Evolutionary conservation across 2,888 invertebrate species (phyloP).

Genomic region (Morinoia aosen): DNA sequence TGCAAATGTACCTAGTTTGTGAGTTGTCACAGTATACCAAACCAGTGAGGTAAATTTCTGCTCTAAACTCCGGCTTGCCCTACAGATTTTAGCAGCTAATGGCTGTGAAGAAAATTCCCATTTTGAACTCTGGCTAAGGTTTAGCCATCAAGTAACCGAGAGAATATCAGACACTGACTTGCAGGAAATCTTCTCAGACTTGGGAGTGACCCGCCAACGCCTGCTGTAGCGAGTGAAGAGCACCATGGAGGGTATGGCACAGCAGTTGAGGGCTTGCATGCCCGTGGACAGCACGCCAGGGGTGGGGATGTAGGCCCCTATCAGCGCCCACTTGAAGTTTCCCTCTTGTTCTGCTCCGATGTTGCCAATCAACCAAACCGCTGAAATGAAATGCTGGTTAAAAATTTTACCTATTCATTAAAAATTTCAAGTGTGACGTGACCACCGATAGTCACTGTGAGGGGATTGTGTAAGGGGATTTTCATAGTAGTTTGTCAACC

Average conservation of each 20-base stretch:
- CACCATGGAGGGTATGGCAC: constrained; percentile 75
- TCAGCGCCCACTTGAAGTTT: constrained; percentile 78
- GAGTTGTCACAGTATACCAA: too few relatives aligned
- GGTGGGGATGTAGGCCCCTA: constrained; percentile 81
- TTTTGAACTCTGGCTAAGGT: too few relatives aligned
- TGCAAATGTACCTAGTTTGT: too few relatives aligned
- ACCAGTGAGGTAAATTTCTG: too few relatives aligned
- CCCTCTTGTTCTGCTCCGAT: constrained; percentile 86
- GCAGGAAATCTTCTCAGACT: constrained; percentile 72
- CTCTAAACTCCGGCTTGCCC: too few relatives aligned
- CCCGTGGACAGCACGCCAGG: constrained; percentile 74
- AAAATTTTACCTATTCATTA: constrained; percentile 6
- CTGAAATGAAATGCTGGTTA: constrained; percentile 74
- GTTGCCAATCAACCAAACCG: constrained; percentile 91
- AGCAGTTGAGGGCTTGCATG: constrained; percentile 57
- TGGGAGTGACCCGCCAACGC: constrained; percentile 82
- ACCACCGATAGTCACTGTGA: too few relatives aligned
- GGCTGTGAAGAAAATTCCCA: too few relatives aligned
- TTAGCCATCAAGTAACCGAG: too few relatives aligned
- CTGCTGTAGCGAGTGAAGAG: constrained; percentile 84
- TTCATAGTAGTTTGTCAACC: too few relatives aligned
- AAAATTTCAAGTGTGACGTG: too few relatives aligned
- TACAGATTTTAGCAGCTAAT: too few relatives aligned
- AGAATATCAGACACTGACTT: constrained; percentile 69
- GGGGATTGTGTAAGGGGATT: too few relatives aligned